A percentile compares a stretch with the other conserved stretches of the same genome.
phyloP scores from a whole-genome alignment of 2,113 vertebrate genomes.

The Spilogale gracilis region DNA sequence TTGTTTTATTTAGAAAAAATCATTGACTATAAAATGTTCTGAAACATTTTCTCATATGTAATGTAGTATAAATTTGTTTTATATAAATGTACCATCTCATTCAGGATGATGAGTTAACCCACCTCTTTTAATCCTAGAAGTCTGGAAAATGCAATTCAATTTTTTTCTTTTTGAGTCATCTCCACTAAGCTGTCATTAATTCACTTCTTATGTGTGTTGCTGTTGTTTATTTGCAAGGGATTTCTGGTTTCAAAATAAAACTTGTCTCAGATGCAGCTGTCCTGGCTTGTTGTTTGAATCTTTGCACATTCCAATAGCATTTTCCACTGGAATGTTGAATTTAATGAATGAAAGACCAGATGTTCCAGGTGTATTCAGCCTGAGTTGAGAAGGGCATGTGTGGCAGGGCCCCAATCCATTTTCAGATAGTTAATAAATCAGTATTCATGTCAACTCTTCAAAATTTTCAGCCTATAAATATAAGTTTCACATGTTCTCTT shows the following conservation, averaged over 20 bases:
- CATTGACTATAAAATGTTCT: background rate
- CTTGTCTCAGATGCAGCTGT: constrained; percentile 70
- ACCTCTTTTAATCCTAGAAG: constrained; percentile 50
- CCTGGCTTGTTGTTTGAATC: constrained; percentile 66
- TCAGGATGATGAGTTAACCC: background rate
- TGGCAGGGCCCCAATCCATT: background rate
- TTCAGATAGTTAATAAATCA: constrained; percentile 22
- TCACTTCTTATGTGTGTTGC: constrained; percentile 38
- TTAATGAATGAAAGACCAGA: constrained; percentile 75
- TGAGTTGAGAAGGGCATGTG: background rate
- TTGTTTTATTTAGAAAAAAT: constrained; percentile 51
- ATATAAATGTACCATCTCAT: constrained; percentile 18
- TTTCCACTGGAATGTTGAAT: constrained; percentile 66
- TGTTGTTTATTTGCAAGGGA: constrained; percentile 68
- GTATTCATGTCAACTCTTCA: constrained; percentile 28
- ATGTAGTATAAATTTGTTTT: background rate
- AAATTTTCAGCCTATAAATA: background rate
- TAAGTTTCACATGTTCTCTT: background rate
- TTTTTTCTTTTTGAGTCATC: constrained; percentile 44
- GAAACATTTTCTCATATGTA: constrained; percentile 34
- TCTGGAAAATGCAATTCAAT: background rate
- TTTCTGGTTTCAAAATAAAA: constrained; percentile 76
- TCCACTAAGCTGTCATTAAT: constrained; percentile 62
- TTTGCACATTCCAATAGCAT: constrained; percentile 75
- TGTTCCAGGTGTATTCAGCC: constrained; percentile 62